A percentile compares a stretch with the other conserved stretches of the same genome.
Conservation (phyloP, 2,888 invertebrate species). For the Amblyjoppa fuscipennis region DNA sequence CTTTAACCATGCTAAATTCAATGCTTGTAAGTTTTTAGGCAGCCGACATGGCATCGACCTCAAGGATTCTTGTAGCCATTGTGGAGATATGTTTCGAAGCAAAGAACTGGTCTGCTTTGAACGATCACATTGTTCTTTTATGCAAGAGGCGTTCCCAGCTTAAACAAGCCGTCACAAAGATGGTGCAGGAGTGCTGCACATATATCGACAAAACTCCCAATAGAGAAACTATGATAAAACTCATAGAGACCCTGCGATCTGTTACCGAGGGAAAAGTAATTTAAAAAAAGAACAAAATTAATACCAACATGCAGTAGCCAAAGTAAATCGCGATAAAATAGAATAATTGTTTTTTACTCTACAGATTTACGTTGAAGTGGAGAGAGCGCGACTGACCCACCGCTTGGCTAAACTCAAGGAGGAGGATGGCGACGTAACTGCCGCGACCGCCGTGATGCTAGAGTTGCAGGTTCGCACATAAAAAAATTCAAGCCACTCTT, state of each 20-base stretch:
- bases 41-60: constrained; percentile 97
- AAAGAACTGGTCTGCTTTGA: constrained; percentile 96
- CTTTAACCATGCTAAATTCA: not conserved
- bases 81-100: constrained; percentile 96
- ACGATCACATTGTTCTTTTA: constrained; percentile 96
- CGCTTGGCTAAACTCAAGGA: constrained; percentile 94
- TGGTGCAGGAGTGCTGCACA: constrained; percentile 97
- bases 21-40: constrained; percentile 86
- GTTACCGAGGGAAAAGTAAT: constrained; percentile 98
- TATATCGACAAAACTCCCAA: constrained; percentile 97
- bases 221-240: constrained; percentile 95
- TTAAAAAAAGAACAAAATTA: not conserved
- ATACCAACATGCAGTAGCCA: no score
- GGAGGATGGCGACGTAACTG: constrained; percentile 93
- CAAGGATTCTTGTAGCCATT: constrained; percentile 96
- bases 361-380: constrained; percentile 99
- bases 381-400: constrained; percentile 97
- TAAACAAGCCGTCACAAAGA: constrained; percentile 98
- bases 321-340: no score
- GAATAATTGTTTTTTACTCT: constrained; percentile 12
- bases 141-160: constrained; percentile 98
- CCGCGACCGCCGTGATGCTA: constrained; percentile 97
- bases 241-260: constrained; percentile 97
- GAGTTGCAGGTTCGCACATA: constrained; percentile 91
- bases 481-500: not conserved